Conservation (phyloP, 2,797 vertebrate species). For the Macrochelys suwanniensis region DNA sequence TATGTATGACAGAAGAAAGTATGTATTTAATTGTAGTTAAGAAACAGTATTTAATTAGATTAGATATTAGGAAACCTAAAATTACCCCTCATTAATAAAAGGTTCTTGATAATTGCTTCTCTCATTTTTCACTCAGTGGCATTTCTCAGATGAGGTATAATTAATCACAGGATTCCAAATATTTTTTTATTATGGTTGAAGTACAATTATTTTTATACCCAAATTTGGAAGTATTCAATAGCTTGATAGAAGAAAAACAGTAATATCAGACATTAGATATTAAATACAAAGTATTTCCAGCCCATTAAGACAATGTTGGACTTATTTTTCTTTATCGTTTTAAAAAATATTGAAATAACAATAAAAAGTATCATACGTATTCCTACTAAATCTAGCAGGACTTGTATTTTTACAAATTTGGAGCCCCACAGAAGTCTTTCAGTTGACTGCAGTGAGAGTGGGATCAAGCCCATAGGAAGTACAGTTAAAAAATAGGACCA, state of each 20-base stretch:
- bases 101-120: background rate
- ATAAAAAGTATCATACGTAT: background rate
- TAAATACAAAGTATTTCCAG: background rate
- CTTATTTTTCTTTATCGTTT: background rate
- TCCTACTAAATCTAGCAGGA: background rate
- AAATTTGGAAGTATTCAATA: background rate
- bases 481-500: background rate
- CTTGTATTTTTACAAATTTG: background rate
- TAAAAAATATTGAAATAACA: background rate
- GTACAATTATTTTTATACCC: background rate
- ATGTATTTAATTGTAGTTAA: background rate
- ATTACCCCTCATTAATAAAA: background rate
- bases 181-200: background rate
- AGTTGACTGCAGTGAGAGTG: background rate
- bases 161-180: background rate
- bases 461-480: background rate
- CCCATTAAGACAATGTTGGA: background rate
- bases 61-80: background rate
- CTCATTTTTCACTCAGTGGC: background rate
- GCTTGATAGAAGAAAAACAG: background rate
- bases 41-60: background rate
- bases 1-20: background rate
- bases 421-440: background rate
- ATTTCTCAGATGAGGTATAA: background rate
- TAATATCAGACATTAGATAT: background rate